Evolutionary conservation across 92 coral and sea anemone genomes (phyloP).

Genomic region (Ricordea florida): DNA sequence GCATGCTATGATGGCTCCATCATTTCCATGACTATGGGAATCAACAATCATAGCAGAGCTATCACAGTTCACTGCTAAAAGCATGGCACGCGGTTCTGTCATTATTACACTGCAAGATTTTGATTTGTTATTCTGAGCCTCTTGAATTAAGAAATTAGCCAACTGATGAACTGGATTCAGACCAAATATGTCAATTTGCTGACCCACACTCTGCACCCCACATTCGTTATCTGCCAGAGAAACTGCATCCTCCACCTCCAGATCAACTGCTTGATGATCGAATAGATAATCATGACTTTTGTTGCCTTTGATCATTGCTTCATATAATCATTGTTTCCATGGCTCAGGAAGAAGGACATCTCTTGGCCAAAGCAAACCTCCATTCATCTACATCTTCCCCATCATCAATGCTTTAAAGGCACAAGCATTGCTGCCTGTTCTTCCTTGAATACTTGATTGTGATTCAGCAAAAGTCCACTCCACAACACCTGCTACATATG

Average conservation of each 20-base stretch:
- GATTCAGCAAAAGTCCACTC: slow-evolving; percentile 37
- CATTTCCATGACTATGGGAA: slow-evolving; percentile 3
- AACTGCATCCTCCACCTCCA: slow-evolving; percentile 17
- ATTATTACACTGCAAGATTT: background rate
- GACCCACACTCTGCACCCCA: background rate
- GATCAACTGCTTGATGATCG: slow-evolving; percentile 9
- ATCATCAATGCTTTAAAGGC: slow-evolving; percentile 42
- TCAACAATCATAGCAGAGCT: slow-evolving; percentile 8
- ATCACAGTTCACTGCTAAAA: background rate
- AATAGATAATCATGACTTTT: slow-evolving; percentile 25
- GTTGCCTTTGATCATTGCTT: slow-evolving; percentile 11
- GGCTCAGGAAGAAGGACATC: background rate
- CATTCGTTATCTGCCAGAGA: slow-evolving; percentile 21
- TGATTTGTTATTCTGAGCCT: background rate
- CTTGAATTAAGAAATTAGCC: background rate
- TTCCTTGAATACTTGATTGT: slow-evolving; percentile 48
- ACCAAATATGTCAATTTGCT: slow-evolving; percentile 25
- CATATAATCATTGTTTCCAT: slow-evolving; percentile 1
- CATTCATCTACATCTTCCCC: background rate
- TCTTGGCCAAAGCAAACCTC: background rate
- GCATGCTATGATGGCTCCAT: slow-evolving; percentile 24
- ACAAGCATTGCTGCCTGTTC: slow-evolving; percentile 63
- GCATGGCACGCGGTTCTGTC: background rate
- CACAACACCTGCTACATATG: background rate
- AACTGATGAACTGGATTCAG: background rate